Base-by-base conservation (phyloP, 2,113 vertebrate genomes). In the Cottus gobio region DNA sequence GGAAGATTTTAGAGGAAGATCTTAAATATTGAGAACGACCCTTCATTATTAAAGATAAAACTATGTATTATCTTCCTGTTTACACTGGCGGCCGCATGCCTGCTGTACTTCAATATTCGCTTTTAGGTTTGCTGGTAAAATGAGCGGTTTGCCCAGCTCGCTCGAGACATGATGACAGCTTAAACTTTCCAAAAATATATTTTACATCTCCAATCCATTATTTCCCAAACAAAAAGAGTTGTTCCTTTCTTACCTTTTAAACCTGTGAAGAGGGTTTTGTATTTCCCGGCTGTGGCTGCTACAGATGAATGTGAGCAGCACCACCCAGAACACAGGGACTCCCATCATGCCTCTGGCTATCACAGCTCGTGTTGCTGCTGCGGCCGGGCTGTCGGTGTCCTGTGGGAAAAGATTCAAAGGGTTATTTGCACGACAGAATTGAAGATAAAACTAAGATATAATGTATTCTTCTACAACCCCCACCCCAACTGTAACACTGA, bases 191-290 rank as follows among this genome's bases (percentile, higher is more conserved):
- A 68, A n/a, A 34, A 26, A 42, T 26, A 9, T 7, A 2, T 8
- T 60, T 15, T 3, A n/a, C 37, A 72, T 46, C 5, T 20, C 15
- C 13, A 39, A 28, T 26, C 0, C 11, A 37, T 54, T 26, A 5
- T 39, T 57, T 62, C 71, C 13, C 12, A 39, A 48, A 42, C 12
- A 30, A 37, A 39, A 1, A 26, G 1, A 20, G 10, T 18, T 18
- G 48, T 37, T 48, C 6, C 3, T 26, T 5, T 31, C 82, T 62
- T 91, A 98, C 97, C 97, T 96, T 92, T 96, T 95, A 46, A 95
- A 95, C 82, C 94, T 86, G 48, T 94, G 81, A 34, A 96, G 92
- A 5, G 94, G 87, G 78, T 85, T 93, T 80, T 92, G 94, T 89
- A 92, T 91, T 52, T 90, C 94, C 93, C 86, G 67, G 79, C 96